phyloP scores from a whole-genome alignment of 2,113 vertebrate genomes.

The Chionis minor region DNA sequence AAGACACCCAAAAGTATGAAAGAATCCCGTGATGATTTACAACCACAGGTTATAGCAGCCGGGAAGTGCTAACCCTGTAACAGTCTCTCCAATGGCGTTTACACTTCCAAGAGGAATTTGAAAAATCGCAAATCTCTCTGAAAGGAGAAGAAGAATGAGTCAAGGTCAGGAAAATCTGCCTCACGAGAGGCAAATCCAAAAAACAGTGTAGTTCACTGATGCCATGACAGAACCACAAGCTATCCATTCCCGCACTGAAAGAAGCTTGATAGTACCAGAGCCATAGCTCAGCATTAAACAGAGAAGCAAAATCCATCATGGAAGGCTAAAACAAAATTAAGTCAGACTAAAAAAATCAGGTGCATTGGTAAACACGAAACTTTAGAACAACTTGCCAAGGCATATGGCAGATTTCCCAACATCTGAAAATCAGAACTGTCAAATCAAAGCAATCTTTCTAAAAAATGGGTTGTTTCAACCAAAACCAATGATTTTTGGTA shows the following conservation, averaged over 20 bases:
- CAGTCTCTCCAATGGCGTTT: not conserved
- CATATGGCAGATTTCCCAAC: not conserved
- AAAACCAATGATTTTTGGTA: conserved; percentile 21
- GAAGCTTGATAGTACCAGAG: not conserved
- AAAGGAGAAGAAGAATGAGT: not conserved
- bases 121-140: not conserved
- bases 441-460: conserved; percentile 29
- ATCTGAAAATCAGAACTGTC: conserved; percentile 13
- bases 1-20: not conserved
- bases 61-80: not conserved
- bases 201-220: not conserved
- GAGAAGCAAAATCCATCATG: not conserved
- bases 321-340: not conserved
- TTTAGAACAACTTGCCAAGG: not conserved
- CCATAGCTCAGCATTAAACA: not conserved
- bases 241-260: not conserved
- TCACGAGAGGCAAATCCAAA: not conserved
- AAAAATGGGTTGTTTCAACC: not conserved
- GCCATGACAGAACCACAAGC: not conserved
- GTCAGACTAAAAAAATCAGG: not conserved
- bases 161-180: not conserved
- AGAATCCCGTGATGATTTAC: not conserved
- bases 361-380: not conserved
- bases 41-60: not conserved
- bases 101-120: not conserved